Base-by-base conservation (phyloP, 64 coral and sea anemone genomes). In the Porites australiensis region DNA sequence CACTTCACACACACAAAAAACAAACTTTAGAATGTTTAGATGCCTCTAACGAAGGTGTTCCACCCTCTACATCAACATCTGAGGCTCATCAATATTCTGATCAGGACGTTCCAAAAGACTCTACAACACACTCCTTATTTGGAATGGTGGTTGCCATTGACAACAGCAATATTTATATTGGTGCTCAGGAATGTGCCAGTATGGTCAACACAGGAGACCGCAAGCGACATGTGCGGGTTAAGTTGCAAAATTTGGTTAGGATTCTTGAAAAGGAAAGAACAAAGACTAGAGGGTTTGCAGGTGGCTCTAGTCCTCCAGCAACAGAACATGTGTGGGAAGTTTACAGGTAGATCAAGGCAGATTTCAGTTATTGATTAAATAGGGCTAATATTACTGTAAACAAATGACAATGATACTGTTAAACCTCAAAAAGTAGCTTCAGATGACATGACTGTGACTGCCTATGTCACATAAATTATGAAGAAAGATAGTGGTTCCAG, bases 81-180 rank as follows among this genome's bases (percentile, higher is more conserved):
- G 47, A 67, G 50, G 23, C 62, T 50, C 19, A 37, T 50, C 19
- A 37, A 37, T 37, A 50, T 1, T n/a, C 44, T 20, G 81, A 68
- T 67, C 16, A 68, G 18, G 63, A 68, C 50, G 45, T 22, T 12
- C 16, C 6, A 19, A 47, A 14, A 82, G 60, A 64, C 15, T 13
- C 8, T 48, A 62, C 4, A 8, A 44, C 13, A 14, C 13, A 60
- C 5, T 65, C 60, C 8, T 20, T 11, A 0, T 83, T 48, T 59
- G 71, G 70, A 50, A 79, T 93, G 37, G 83, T 99, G 14, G 77
- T 94, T 79, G 98, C 82, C 10, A 86, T 99, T 64, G 98, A 99
- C 84, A 99, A 99, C 49, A 99, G 98, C 22, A 99, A 99, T 84
- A 96, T 99, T 61, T 99, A 94, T 58, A 99, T 99, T 65, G 98